A percentile compares a stretch with the other conserved stretches of the same genome.
phyloP scores from a whole-genome alignment of 2,113 vertebrate genomes.

The Pseudorhombus dupliciocellatus region DNA sequence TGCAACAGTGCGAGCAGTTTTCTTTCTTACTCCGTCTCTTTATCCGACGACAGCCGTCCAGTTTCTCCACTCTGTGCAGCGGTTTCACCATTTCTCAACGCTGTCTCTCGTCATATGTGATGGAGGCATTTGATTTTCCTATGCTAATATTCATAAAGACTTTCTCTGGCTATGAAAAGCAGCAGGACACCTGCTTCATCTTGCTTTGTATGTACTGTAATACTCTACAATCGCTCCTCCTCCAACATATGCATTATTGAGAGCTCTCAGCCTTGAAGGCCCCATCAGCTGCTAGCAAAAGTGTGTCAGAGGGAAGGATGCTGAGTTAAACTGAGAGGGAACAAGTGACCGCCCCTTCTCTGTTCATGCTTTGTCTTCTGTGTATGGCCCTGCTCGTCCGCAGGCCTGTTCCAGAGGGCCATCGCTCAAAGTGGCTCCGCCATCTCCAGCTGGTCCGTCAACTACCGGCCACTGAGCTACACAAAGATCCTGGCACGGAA shows the following conservation, averaged over 20 bases:
- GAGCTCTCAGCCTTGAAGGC: constrained; percentile 54
- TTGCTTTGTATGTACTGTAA: constrained; percentile 43
- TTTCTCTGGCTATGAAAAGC: constrained; percentile 40
- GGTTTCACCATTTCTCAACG: constrained; percentile 34
- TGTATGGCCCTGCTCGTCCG: constrained; percentile 4
- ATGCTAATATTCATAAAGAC: constrained; percentile 51
- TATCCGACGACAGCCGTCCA: constrained; percentile 23
- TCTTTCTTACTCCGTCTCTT: constrained; percentile 49
- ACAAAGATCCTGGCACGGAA: constrained; percentile 90
- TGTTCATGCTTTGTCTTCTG: constrained; percentile 7
- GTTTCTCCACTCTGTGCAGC: constrained; percentile 16
- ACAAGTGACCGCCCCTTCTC: constrained; percentile 13
- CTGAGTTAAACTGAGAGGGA: constrained; percentile 5
- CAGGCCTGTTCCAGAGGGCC: constrained; percentile 94
- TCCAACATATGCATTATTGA: constrained; percentile 73
- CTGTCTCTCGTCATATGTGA: constrained; percentile 29
- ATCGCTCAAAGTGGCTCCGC: constrained; percentile 95
- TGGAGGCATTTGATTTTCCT: constrained; percentile 48
- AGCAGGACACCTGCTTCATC: constrained; percentile 40
- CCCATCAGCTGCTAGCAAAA: constrained; percentile 50
- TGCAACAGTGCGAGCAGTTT: constrained; percentile 66
- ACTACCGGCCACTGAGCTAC: constrained; percentile 92
- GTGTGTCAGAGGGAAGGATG: constrained; percentile 48
- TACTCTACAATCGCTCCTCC: constrained; percentile 53
- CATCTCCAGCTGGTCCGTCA: constrained; percentile 97